Conservation (phyloP, 2,113 vertebrate genomes). For the Suricata suricatta region DNA sequence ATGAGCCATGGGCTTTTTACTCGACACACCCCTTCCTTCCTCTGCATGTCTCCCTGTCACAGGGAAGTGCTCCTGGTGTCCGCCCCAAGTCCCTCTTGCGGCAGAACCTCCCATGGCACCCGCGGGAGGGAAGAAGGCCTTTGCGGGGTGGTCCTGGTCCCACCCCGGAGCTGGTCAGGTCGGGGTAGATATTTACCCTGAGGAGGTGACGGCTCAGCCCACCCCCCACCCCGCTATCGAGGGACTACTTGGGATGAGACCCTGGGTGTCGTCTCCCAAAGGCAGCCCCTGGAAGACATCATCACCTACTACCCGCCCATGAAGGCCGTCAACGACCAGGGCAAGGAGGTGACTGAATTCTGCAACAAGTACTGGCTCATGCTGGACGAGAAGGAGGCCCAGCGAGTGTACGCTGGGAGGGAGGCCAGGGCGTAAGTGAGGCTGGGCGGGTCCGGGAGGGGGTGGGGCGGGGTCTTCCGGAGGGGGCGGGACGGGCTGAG, state of each 20-base stretch:
- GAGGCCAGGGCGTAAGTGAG: conserved; percentile 90
- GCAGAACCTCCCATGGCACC: not conserved
- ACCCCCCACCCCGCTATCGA: accelerated
- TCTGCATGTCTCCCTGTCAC: accelerated
- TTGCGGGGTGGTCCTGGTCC: not conserved
- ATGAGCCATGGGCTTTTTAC: accelerated
- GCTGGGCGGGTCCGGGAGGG: accelerated
- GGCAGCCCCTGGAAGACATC: conserved; percentile 90
- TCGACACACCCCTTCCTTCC: not conserved
- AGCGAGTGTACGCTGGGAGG: conserved; percentile 87
- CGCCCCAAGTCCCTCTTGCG: not conserved
- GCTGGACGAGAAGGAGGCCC: conserved; percentile 89
- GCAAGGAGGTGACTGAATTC: conserved; percentile 93
- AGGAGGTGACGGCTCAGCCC: not conserved
- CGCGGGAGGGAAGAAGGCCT: not conserved
- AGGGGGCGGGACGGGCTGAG: not conserved
- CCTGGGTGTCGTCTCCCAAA: conserved; percentile 77
- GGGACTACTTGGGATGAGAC: not conserved
- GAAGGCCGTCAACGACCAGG: conserved; percentile 89
- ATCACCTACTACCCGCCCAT: conserved; percentile 92
- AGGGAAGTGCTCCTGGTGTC: not conserved
- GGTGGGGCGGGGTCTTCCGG: not conserved
- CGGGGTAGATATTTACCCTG: accelerated
- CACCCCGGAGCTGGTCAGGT: not conserved
- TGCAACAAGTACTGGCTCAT: conserved; percentile 99